Evolutionary conservation across 2,888 invertebrate species (phyloP).

Genomic region (Timema podura): DNA sequence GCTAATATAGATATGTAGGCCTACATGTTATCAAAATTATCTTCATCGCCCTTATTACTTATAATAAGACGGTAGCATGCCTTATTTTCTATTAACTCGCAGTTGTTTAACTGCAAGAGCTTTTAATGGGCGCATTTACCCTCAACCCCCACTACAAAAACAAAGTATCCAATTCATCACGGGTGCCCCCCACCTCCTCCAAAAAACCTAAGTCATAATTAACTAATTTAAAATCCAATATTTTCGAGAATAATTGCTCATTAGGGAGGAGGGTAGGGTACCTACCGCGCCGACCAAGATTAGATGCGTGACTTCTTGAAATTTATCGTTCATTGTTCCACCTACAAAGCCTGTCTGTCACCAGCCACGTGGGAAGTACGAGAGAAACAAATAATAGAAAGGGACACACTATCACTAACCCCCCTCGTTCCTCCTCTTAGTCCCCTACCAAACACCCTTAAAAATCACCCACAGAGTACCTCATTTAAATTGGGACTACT

Average conservation of each 20-base stretch:
- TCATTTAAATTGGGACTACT: constrained; percentile 11
- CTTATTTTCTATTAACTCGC: too few species aligned
- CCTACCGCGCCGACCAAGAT: background rate
- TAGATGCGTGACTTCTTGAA: background rate
- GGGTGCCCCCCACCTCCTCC: background rate
- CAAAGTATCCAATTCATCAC: background rate
- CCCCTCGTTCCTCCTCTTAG: background rate
- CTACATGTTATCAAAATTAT: too few species aligned
- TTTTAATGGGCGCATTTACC: too few species aligned
- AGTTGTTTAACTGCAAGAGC: too few species aligned
- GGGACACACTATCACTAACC: constrained; percentile 1
- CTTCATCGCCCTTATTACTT: too few species aligned
- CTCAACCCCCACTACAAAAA: too few species aligned
- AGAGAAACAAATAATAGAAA: background rate
- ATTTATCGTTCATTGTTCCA: constrained; percentile 14
- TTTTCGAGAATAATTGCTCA: constrained; percentile 8
- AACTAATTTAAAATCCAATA: constrained; percentile 12
- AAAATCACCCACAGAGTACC: background rate
- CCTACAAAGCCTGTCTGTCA: constrained; percentile 8
- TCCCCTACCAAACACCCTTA: background rate
- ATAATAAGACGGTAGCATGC: too few species aligned
- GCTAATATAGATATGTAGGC: too few species aligned
- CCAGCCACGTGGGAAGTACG: background rate
- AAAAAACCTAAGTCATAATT: background rate
- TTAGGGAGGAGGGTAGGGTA: constrained; percentile 4